Conservation (phyloP, 2,113 vertebrate species). For the Trematocara macrostoma region DNA sequence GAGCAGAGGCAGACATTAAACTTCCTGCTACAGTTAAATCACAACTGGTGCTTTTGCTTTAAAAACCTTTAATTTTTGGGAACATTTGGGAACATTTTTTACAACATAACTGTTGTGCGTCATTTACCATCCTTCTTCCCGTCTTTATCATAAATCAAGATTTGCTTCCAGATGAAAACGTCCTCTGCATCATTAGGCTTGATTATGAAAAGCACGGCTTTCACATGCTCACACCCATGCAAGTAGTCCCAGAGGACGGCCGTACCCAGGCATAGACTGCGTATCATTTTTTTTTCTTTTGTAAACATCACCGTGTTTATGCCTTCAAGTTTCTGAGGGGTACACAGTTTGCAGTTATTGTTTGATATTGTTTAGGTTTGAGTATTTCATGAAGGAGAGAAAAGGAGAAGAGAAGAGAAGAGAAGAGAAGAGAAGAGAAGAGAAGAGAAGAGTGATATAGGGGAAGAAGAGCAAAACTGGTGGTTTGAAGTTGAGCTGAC, state of each 20-base stretch:
- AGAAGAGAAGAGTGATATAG: not conserved
- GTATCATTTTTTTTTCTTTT: not conserved
- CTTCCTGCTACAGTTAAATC: not conserved
- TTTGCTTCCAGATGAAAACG: slow-evolving; percentile 25
- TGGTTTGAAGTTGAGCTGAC: not conserved
- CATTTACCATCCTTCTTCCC: not conserved
- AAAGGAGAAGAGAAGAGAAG: not conserved
- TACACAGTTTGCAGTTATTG: not conserved
- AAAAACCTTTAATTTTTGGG: not conserved
- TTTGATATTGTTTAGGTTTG: not conserved
- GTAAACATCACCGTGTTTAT: not conserved
- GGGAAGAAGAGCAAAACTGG: not conserved
- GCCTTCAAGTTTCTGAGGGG: not conserved
- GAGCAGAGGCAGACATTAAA: not conserved
- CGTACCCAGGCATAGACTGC: not conserved
- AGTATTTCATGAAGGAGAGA: not conserved
- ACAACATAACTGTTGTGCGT: not conserved
- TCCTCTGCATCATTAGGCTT: slow-evolving; percentile 12
- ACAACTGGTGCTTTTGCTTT: not conserved
- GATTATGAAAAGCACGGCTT: not conserved
- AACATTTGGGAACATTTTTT: not conserved
- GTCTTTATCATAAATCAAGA: slow-evolving; percentile 10
- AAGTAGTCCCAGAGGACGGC: not conserved
- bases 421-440: not conserved
- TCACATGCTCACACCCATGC: not conserved